A percentile compares a stretch with the other conserved stretches of the same genome.
Conservation (phyloP, 2,113 vertebrate species). For the Equus przewalskii region DNA sequence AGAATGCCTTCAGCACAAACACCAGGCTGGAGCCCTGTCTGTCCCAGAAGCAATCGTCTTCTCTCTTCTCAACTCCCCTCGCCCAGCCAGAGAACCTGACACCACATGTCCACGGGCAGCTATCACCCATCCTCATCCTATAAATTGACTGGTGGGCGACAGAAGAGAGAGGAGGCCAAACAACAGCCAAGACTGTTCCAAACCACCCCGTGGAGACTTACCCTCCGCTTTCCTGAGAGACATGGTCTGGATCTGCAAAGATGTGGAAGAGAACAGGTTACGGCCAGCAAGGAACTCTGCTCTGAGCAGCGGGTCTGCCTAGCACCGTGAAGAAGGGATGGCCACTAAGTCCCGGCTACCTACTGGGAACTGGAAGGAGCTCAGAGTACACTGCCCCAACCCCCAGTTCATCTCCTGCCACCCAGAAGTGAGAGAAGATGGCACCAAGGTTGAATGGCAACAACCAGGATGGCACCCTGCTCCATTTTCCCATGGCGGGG, state of each 20-base stretch:
- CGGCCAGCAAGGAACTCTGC: neutral
- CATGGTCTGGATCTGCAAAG: conserved; percentile 86
- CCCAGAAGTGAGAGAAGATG: neutral
- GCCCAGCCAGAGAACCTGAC: neutral
- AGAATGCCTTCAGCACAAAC: neutral
- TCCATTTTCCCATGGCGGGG: neutral
- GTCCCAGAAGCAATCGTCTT: neutral
- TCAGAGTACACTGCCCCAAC: neutral
- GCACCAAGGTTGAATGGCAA: too few relatives aligned
- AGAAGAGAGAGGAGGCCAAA: neutral
- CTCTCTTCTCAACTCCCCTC: neutral
- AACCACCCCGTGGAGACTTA: conserved; percentile 7
- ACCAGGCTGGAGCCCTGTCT: neutral
- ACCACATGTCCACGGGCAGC: neutral
- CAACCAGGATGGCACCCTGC: neutral
- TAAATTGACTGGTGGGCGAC: too few relatives aligned
- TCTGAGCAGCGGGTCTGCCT: neutral
- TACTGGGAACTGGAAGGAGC: neutral
- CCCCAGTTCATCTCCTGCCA: neutral
- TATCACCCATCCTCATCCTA: neutral
- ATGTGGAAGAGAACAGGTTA: conserved; percentile 43
- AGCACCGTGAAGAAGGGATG: neutral
- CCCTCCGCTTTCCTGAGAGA: conserved; percentile 79
- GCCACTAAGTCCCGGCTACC: neutral
- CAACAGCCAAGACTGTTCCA: neutral